Evolutionary conservation across 2,113 vertebrate genomes (phyloP), one percentile per base, ranked within the genome.

Genomic region (Osmerus mordax): DNA sequence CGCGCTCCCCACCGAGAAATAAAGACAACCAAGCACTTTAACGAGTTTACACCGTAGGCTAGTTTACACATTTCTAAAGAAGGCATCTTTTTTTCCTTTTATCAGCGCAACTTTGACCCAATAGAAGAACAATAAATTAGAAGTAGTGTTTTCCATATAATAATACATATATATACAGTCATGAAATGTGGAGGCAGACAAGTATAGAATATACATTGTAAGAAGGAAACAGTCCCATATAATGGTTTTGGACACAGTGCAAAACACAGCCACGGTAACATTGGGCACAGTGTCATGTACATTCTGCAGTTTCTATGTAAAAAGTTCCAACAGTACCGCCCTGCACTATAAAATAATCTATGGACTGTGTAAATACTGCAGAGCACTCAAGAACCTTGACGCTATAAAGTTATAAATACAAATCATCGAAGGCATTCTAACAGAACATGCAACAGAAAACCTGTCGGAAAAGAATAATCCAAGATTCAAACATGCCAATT

Each of bases 1-100:
- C 91, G 88, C 86, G 80, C 28, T 81, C 72, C 61, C 58, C 73
- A 69, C 6, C 55, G 62, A 82, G 71, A 83, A 75, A 78, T 84
- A 47, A 47, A 47, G 9, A 11, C 41, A 5, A 83, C 67, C 60
- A 81, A 86, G 85, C 67, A 72, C 80, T 70, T 72, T 60, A 79
- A 64, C 70, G 32, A 36, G 4, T 72, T 23, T 70, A 86, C 75
- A 77, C 73, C 71, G 69, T 60, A 75, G 68, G 71, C 61, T 77
- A 64, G 61, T 18, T 71, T 75, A 78, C 65, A 75, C 18, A 51
- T 18, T 32, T 36, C 68, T 64, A 52, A 74, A 78, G 66, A 76
- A 86, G 61, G 62, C 36, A 19, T 70, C 21, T 64, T 66, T 12
- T 63, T 63, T 61, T 19, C 1, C n/a, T 56, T 64, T 19, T 19